These are phyloP conservation scores for Podarcis lilfordi DNA, from an alignment of 2,797 vertebrate genomes.

Conservation along the genomic window DNA sequence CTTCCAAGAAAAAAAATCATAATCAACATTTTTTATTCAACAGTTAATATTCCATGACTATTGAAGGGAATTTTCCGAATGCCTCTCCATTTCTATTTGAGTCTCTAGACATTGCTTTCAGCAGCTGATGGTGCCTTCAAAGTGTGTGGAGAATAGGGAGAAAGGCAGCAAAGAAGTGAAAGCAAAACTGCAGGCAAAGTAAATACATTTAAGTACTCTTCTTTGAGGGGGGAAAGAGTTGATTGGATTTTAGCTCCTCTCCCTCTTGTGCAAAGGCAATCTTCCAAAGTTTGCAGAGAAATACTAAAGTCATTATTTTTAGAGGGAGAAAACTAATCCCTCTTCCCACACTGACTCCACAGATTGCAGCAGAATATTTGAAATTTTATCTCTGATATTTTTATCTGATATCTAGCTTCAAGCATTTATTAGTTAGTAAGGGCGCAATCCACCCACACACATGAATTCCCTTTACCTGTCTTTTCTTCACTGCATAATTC, in stretches of 20 bases:
- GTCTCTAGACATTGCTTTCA: slow-evolving; percentile 38
- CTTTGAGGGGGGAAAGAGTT: background rate
- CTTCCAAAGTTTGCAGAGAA: slow-evolving; percentile 16
- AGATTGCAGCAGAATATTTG: background rate
- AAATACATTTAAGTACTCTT: slow-evolving; percentile 26
- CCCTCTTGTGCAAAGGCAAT: background rate
- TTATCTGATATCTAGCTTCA: background rate
- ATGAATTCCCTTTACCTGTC: background rate
- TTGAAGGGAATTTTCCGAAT: slow-evolving; percentile 61
- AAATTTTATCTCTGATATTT: background rate
- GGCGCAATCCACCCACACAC: background rate
- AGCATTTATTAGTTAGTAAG: background rate
- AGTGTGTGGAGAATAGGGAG: slow-evolving; percentile 12
- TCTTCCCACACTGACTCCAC: background rate
- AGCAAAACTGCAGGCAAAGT: slow-evolving; percentile 14
- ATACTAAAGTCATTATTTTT: background rate
- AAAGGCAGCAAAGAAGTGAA: slow-evolving; percentile 21
- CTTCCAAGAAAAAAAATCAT: slow-evolving; percentile 67
- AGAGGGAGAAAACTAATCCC: background rate
- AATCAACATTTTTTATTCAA: slow-evolving; percentile 71
- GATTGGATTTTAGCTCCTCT: slow-evolving; percentile 30
- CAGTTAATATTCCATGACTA: slow-evolving; percentile 71
- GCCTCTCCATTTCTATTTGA: slow-evolving; percentile 42
- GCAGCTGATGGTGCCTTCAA: slow-evolving; percentile 25
- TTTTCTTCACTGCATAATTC: background rate